Conservation (phyloP, 2,888 invertebrate genomes). For the Trypoxylon attenuatum region DNA sequence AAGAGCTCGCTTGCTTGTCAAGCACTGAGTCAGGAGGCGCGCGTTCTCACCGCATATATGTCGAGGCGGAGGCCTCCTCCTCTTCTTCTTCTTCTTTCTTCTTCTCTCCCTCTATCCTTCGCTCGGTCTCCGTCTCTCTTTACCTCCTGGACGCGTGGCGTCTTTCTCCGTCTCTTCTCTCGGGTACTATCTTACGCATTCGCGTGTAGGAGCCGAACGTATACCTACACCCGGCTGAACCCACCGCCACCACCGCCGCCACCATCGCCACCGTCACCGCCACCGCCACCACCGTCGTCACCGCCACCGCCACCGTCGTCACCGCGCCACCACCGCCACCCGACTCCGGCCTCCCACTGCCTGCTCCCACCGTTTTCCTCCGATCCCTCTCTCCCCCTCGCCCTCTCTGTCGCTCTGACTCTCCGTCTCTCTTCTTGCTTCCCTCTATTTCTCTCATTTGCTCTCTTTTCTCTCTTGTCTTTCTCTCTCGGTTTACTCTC, state of each 20-base stretch:
- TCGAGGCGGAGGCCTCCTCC: conserved; percentile 67
- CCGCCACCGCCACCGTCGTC: conserved; percentile 27
- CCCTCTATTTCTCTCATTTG: not conserved
- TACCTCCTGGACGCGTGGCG: conserved; percentile 10
- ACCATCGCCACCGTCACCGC: conserved; percentile 1
- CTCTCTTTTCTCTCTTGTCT: not conserved
- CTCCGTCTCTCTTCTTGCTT: not conserved
- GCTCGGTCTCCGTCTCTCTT: conserved; percentile 27
- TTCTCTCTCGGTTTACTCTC: not conserved
- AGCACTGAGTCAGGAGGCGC: conserved; percentile 73
- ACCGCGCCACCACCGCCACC: conserved; percentile 30
- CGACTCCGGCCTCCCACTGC: conserved; percentile 18
- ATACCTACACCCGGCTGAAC: conserved; percentile 44
- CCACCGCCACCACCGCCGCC: conserved; percentile 17
- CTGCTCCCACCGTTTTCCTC: conserved; percentile 8
- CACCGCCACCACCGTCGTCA: not conserved
- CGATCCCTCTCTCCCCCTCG: not conserved
- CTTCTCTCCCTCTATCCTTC: conserved; percentile 26
- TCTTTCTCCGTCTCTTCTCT: conserved; percentile 44
- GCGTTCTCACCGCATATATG: conserved; percentile 73
- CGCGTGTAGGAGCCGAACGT: conserved; percentile 57
- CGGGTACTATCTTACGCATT: conserved; percentile 65
- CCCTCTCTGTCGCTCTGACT: not conserved
- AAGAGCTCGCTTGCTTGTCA: conserved; percentile 73
- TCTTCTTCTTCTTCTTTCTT: conserved; percentile 52